Conservation (phyloP, 2,888 invertebrate genomes). For the Brachyopa scutellaris region DNA sequence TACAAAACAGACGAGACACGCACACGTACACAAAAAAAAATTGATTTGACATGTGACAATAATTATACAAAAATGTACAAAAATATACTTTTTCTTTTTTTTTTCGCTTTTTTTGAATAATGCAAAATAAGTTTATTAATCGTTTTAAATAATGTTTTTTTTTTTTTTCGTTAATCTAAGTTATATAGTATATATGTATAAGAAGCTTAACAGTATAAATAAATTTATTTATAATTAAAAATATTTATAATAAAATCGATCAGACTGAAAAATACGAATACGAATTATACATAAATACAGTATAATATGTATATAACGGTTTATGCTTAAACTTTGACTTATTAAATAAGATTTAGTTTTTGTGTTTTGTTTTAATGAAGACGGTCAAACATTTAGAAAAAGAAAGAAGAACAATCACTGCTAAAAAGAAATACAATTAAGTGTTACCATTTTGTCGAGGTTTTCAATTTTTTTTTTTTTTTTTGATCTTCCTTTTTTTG, state of each 20-base stretch:
- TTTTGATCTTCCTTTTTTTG: constrained; percentile 28
- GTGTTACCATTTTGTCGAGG: constrained; percentile 31
- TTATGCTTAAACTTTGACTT: constrained; percentile 61
- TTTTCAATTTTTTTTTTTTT: constrained; percentile 18
- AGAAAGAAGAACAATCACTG: constrained; percentile 46
- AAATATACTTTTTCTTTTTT: constrained; percentile 67
- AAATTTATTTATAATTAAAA: constrained; percentile 58
- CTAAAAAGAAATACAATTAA: constrained; percentile 54
- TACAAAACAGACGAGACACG: constrained; percentile 46
- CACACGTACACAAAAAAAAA: constrained; percentile 50
- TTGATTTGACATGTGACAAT: constrained; percentile 68
- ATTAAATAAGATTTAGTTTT: constrained; percentile 56
- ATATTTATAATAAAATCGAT: constrained; percentile 63
- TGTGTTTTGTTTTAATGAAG: constrained; percentile 15
- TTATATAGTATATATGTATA: constrained; percentile 69
- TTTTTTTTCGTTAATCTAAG: constrained; percentile 62
- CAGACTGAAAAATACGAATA: constrained; percentile 72
- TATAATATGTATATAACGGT: constrained; percentile 37
- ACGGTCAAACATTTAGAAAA: constrained; percentile 42
- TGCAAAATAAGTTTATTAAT: constrained; percentile 73
- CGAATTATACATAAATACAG: too few species aligned
- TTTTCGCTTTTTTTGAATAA: constrained; percentile 62
- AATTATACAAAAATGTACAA: constrained; percentile 66
- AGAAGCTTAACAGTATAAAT: constrained; percentile 72
- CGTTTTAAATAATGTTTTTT: constrained; percentile 65